Base-by-base conservation (phyloP, 1,140 invertebrate species). In the Rhopalosiphum padi region DNA sequence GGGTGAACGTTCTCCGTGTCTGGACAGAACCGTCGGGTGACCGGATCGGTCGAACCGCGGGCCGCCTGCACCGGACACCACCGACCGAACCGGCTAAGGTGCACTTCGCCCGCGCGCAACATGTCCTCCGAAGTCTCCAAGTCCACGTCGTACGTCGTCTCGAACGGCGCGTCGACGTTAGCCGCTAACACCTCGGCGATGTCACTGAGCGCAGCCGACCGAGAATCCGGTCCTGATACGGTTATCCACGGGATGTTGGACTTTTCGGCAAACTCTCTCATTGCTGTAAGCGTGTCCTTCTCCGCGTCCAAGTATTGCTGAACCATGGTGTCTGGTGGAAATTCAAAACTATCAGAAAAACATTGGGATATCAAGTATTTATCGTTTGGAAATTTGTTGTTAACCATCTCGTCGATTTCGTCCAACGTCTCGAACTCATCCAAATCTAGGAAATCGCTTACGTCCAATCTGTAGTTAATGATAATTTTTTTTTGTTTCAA, bases 401-500 rank as follows among this genome's bases (percentile, higher is more conserved):
- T 9, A 0, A 55, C 37, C 6, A 9, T 30, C 15, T 53, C 35
- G 0, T 93, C 82, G 48, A 93, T 53, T 25, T 41, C 5, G 18
- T 93, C 91, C n/a, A 93, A 85, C 2, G 2, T 37, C 1, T 11
- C 9, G 35, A 93, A 85, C 5, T 93, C 82, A 5, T 93, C 77
- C 11, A 93, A 53, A n/a, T 15, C 48, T 0, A 55, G 1, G 0
- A 93, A 53, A 25, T 93, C 91, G 1, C 18, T 5, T 2, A 30
- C 23, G 15, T 25, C 8, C 48, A 93, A 53, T 6, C 35, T 18
- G 51, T 30, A 7, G 6, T 93, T 2, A n/a, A 93, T 41, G 1
- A 85, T 86, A 3, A 93, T 93, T 43, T 55, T 86, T 43, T 93
- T 93, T 11, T 55, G 91, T 25, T 53, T 85, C 25, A 86, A 25